Evolutionary conservation across 2,888 invertebrate genomes (phyloP), one percentile per base, ranked within the genome.

Genomic region (Norana najaformis): DNA sequence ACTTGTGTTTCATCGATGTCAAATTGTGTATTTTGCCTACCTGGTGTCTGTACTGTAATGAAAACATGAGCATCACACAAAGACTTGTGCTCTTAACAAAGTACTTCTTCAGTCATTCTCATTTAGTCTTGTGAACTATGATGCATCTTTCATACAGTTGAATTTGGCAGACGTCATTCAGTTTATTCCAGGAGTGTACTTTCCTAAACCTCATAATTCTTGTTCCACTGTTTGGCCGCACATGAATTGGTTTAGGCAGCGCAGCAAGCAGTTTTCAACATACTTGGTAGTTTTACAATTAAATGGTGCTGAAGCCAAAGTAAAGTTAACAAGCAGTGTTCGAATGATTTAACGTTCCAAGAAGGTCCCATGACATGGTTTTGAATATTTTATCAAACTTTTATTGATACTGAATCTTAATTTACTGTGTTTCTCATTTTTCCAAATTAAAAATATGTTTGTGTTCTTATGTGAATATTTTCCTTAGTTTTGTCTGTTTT

Each of bases 1-100:
- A 69, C n/a, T 69, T 69, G 69, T 69, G 69, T 69, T 69, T 69
- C 69, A 69, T 69, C 69, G 69, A 69, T 69, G 69, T 69, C 69
- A n/a, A 69, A 69, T 69, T 69, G 69, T 69, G 69, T 69, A 69
- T 69, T 69, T 69, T 69, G 69, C 69, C 69, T 69, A 69, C 69
- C 69, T 69, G 69, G 69, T 69, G 69, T 69, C 69, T 69, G 69
- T 69, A n/a, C 8, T n/a, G 69, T 69, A 30, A 69, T 69, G 30
- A n/a, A n/a, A 69, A 69, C 8, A 4, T 30, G 69, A 69, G 69
- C 69, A 69, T 13, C 11, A n/a, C 69, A 69, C 69, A 69, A n/a
- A 47, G 47, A 69, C 69, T 69, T n/a, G 69, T 69, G 4, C 69
- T 30, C 69, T 30, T 69, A 69, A 30, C 3, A 69, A 69, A 53